Evolutionary conservation across 1,140 invertebrate species (phyloP).

Genomic region (Orchestia grillus): DNA sequence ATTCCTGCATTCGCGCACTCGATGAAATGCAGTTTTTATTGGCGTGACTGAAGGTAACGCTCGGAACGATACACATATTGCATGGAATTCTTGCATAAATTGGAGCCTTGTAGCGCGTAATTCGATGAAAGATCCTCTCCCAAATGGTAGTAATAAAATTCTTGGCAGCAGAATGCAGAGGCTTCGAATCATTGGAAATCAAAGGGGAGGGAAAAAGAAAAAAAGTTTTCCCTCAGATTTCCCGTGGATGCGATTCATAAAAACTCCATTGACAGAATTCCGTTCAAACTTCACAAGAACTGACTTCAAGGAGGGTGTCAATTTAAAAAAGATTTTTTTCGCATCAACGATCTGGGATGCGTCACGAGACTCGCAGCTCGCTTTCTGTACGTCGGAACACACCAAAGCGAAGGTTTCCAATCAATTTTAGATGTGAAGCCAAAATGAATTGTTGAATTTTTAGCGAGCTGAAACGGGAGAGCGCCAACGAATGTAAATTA

Average conservation of each 20-base stretch:
- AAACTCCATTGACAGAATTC: slow-evolving; percentile 14
- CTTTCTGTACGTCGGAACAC: not conserved
- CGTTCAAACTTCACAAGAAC: not conserved
- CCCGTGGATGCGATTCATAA: not conserved
- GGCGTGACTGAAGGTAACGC: not conserved
- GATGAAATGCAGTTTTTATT: not conserved
- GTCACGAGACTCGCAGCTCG: not conserved
- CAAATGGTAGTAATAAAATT: not conserved
- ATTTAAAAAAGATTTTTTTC: not conserved
- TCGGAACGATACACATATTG: not conserved
- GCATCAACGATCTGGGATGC: not conserved
- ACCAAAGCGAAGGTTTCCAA: not conserved
- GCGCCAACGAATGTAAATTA: not conserved
- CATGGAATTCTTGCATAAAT: slow-evolving; percentile 6
- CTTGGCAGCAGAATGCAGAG: not conserved
- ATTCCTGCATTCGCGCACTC: not conserved
- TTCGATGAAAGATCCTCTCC: not conserved
- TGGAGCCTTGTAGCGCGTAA: not conserved
- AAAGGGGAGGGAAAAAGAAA: not conserved
- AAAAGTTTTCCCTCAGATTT: not conserved
- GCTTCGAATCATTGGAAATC: not conserved
- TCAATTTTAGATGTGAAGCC: not conserved
- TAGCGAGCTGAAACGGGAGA: not conserved
- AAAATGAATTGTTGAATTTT: not conserved
- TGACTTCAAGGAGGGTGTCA: slow-evolving; percentile 9